Evolutionary conservation across 2,113 vertebrate genomes (phyloP), one percentile per base, ranked within the genome.

Genomic region (Zapus hudsonius): DNA sequence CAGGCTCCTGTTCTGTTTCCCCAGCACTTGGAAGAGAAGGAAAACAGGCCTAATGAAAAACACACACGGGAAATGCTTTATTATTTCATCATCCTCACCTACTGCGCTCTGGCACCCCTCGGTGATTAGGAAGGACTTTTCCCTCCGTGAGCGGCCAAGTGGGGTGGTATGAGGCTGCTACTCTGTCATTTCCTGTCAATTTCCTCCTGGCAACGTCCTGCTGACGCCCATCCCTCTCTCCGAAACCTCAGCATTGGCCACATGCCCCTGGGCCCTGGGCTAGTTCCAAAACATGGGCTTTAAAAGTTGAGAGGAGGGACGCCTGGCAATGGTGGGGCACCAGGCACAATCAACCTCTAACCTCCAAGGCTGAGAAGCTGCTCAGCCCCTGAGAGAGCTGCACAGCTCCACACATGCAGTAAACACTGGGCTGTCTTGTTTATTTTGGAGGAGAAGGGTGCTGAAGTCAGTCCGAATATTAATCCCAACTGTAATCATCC

Each of bases 51-150:
- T 99, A 99, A 99, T 99, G 99, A 99, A 99, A 99, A 99, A 99
- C 99, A 99, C 99, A 99, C 99, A 99, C 98, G 98, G 99, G 99
- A 99, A 99, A 99, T 99, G 98, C 99, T 98, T 99, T 99, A 99
- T 99, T 99, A 99, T 99, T 99, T 99, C 99, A 99, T 99, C 99
- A 99, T 99, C 99, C 99, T 99, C 99, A 99, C 99, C 99, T 99
- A 99, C 98, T 98, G 98, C 98, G 99, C 98, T 98, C 99, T 99
- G 99, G 99, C 98, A 98, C 91, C 95, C 97, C 98, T 97, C 98
- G 97, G 96, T 96, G 97, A 98, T 98, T 97, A 98, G 98, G 98
- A 99, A 98, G 98, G 98, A 97, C 98, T 97, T 97, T 97, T 98
- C 98, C 98, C 98, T 97, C 97, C 87, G 5, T 23, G 9, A 89